phyloP scores from a whole-genome alignment of 2,797 vertebrate species.

The Ctenopoma kingsleyae region DNA sequence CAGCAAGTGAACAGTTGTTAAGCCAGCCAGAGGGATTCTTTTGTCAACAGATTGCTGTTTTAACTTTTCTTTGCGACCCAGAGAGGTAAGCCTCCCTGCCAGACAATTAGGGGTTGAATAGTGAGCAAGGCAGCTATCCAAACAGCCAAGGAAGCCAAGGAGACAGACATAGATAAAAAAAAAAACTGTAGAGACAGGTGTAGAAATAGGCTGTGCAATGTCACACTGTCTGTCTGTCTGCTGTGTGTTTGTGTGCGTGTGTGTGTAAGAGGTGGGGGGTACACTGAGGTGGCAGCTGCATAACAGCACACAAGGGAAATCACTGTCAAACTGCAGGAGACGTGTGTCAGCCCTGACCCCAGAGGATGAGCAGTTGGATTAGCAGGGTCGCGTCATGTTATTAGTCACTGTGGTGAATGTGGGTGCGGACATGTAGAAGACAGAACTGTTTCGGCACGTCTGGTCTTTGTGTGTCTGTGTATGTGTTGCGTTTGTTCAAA shows the following conservation, averaged over 20 bases:
- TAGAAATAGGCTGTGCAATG: slow-evolving; percentile 17
- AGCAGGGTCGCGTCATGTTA: slow-evolving; percentile 48
- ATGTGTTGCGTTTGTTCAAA: no score
- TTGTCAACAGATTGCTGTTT: slow-evolving; percentile 17
- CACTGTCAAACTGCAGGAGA: slow-evolving; percentile 70
- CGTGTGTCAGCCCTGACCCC: slow-evolving; percentile 69
- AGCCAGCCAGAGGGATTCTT: slow-evolving; percentile 22
- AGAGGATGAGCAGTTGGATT: slow-evolving; percentile 72
- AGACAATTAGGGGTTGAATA: slow-evolving; percentile 42
- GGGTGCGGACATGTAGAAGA: slow-evolving; percentile 24
- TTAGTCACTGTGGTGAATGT: slow-evolving; percentile 17
- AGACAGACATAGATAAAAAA: slow-evolving; percentile 15
- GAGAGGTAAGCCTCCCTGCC: slow-evolving; percentile 19
- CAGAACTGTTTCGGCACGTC: slow-evolving; percentile 8
- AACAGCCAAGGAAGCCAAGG: slow-evolving; percentile 19
- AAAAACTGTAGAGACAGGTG: slow-evolving; percentile 37
- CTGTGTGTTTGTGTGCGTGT: slow-evolving; percentile 5
- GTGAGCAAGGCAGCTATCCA: slow-evolving; percentile 32
- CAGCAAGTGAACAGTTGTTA: slow-evolving; percentile 22
- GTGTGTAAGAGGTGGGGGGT: slow-evolving; percentile 9
- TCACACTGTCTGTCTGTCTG: slow-evolving; percentile 27
- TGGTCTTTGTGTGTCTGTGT: neutral
- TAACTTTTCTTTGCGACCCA: slow-evolving; percentile 23
- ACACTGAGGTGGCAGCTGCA: slow-evolving; percentile 57
- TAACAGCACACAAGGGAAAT: slow-evolving; percentile 71